Conservation (phyloP, 2,888 invertebrate genomes). For the Rhagonycha fulva region DNA sequence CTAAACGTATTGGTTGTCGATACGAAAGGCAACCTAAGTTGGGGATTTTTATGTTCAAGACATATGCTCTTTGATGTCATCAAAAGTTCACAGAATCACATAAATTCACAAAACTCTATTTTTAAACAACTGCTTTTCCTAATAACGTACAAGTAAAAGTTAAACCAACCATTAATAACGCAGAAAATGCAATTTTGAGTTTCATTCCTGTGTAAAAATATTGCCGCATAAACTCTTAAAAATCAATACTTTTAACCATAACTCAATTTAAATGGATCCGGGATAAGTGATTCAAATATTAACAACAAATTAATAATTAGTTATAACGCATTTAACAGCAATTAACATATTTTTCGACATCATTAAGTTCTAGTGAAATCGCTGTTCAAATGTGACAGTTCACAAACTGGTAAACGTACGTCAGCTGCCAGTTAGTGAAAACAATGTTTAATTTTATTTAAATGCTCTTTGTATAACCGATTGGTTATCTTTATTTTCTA, state of each 20-base stretch:
- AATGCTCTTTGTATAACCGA: background rate
- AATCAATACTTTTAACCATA: background rate
- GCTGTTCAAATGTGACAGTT: slow-evolving; percentile 25
- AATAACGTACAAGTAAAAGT: background rate
- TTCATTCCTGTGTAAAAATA: background rate
- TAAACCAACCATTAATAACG: background rate
- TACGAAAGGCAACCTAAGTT: slow-evolving; percentile 24
- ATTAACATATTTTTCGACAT: background rate
- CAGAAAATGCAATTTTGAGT: background rate
- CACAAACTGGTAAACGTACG: slow-evolving; percentile 25
- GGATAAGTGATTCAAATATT: background rate
- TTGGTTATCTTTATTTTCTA: background rate
- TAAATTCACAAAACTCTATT: background rate
- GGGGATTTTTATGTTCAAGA: slow-evolving; percentile 21
- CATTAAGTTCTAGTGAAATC: slow-evolving; percentile 18
- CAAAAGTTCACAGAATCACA: background rate
- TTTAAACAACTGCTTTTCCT: background rate
- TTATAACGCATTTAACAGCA: background rate
- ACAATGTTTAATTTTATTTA: slow-evolving; percentile 1
- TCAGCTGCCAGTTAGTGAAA: slow-evolving; percentile 36
- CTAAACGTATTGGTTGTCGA: slow-evolving; percentile 33
- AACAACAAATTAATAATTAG: background rate
- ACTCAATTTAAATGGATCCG: background rate
- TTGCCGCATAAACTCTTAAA: background rate
- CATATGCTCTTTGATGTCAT: slow-evolving; percentile 16